These are phyloP conservation scores for Peromyscus melanophrys DNA, from an alignment of 2,797 vertebrate genomes.

Conservation along the genomic window DNA sequence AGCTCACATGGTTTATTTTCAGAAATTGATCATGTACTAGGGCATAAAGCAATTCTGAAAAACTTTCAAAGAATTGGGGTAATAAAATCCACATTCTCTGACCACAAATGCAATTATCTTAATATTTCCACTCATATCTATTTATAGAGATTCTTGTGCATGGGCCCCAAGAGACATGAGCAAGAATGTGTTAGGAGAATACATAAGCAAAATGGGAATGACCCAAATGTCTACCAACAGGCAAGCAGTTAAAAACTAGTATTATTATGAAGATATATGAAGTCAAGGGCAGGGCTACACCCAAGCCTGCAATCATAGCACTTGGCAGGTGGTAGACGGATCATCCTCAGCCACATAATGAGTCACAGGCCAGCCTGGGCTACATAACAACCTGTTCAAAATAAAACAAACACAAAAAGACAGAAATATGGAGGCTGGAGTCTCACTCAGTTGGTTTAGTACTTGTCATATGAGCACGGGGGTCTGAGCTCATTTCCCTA, in stretches of 20 bases:
- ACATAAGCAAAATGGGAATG: constrained; percentile 15
- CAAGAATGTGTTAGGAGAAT: constrained; percentile 50
- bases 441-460: background rate
- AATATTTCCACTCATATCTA: constrained; percentile 54
- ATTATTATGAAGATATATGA: constrained; percentile 31
- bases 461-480: background rate
- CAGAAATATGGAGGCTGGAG: background rate
- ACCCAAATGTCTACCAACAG: constrained; percentile 4
- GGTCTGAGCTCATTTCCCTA: no score
- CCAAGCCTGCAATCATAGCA: background rate
- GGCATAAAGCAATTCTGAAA: constrained; percentile 59
- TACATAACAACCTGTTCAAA: background rate
- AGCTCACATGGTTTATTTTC: constrained; percentile 63
- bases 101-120: constrained; percentile 53
- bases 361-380: background rate
- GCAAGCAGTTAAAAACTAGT: background rate
- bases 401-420: background rate
- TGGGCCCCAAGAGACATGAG: background rate
- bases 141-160: constrained; percentile 15
- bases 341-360: background rate
- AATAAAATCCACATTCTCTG: constrained; percentile 71
- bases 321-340: background rate
- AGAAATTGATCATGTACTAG: constrained; percentile 60
- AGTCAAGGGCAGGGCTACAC: background rate
- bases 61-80: constrained; percentile 45